Evolutionary conservation across 2,888 invertebrate genomes (phyloP).

Genomic region (Halocaridina rubra): DNA sequence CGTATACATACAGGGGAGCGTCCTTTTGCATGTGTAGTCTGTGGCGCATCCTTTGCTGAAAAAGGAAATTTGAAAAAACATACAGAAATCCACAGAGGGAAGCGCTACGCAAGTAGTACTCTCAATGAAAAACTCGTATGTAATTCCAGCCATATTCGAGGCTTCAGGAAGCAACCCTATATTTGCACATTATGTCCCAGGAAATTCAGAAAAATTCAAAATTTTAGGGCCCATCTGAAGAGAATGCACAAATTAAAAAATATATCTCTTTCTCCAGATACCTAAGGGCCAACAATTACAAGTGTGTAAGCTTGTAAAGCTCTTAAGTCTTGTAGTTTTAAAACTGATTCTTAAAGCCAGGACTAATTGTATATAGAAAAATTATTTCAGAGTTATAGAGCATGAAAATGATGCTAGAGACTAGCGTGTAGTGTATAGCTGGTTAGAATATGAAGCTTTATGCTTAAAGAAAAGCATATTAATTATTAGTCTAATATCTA

Average conservation of each 20-base stretch:
- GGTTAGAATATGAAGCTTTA: too few relatives aligned
- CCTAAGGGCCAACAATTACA: background rate
- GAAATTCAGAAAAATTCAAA: background rate
- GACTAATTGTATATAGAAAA: too few relatives aligned
- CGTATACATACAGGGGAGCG: constrained; percentile 39
- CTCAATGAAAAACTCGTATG: constrained; percentile 32
- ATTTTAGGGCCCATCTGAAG: background rate
- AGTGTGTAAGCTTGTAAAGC: too few relatives aligned
- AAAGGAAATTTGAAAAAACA: constrained; percentile 49
- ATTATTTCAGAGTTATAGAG: too few relatives aligned
- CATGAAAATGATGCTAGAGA: too few relatives aligned
- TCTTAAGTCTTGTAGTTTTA: too few relatives aligned
- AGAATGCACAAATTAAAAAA: background rate
- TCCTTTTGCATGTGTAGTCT: constrained; percentile 37
- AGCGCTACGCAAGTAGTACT: constrained; percentile 9
- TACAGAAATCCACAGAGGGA: constrained; percentile 39
- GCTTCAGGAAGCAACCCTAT: constrained; percentile 43
- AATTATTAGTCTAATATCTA: too few relatives aligned
- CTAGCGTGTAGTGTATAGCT: too few relatives aligned
- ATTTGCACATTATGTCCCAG: constrained; percentile 15
- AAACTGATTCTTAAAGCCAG: too few relatives aligned
- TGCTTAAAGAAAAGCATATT: too few relatives aligned
- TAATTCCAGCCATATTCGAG: constrained; percentile 38
- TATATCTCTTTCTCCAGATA: background rate
- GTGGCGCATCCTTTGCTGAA: constrained; percentile 36